Percentiles rank a stretch among this genome's conserved stretches.
phyloP scores from a whole-genome alignment of 2,113 vertebrate species.

The Leptocoma aspasia region DNA sequence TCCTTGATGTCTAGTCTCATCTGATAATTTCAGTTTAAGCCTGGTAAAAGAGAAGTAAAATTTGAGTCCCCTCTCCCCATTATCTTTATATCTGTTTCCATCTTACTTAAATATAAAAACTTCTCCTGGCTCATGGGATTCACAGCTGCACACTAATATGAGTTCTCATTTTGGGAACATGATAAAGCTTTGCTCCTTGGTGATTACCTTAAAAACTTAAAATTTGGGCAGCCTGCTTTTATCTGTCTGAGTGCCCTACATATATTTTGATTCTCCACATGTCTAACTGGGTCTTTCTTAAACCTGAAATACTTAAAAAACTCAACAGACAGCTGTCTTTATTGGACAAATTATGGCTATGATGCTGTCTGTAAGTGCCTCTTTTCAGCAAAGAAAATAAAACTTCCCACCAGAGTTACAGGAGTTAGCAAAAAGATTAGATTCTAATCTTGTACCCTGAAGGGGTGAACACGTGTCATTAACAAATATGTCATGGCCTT shows the following conservation, averaged over 20 bases:
- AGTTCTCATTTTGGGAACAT: not conserved
- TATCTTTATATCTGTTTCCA: not conserved
- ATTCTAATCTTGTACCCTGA: not conserved
- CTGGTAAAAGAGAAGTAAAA: not conserved
- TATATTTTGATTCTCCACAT: not conserved
- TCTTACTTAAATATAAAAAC: not conserved
- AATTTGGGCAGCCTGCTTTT: not conserved
- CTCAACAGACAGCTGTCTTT: not conserved
- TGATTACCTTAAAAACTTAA: not conserved
- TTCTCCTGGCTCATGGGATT: not conserved
- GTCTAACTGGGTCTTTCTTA: not conserved
- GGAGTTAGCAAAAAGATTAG: not conserved
- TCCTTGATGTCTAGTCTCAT: not conserved
- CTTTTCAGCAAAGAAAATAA: not conserved
- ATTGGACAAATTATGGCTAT: not conserved
- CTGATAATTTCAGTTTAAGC: not conserved
- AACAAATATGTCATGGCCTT: slow-evolving; percentile 25
- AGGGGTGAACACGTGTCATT: not conserved
- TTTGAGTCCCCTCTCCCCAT: not conserved
- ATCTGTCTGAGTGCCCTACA: not conserved
- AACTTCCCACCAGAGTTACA: not conserved
- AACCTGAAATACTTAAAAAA: not conserved
- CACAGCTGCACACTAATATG: not conserved
- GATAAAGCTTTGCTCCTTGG: not conserved
- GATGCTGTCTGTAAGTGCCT: not conserved